Evolutionary conservation across 1,140 invertebrate species (phyloP).

Genomic region (Aphaenogaster floridana): DNA sequence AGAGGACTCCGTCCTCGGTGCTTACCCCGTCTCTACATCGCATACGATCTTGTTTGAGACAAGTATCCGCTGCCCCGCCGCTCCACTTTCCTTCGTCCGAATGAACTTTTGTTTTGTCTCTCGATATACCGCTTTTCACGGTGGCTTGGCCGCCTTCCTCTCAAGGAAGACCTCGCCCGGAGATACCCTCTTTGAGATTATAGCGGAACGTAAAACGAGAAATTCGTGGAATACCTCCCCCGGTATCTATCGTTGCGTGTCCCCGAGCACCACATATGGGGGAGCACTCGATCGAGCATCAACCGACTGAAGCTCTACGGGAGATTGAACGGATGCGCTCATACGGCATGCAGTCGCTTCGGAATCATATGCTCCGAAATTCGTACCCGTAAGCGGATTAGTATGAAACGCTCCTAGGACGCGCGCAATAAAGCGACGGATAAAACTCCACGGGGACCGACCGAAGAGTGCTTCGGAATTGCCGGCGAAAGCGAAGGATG

Average conservation of each 20-base stretch:
- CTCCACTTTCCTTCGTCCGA: neutral
- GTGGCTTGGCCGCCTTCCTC: conserved; percentile 5
- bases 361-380: conserved; percentile 62
- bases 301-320: conserved; percentile 13
- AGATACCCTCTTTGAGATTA: conserved; percentile 55
- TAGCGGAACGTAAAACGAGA: conserved; percentile 53
- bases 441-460: conserved; percentile 38
- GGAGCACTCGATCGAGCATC: conserved; percentile 51
- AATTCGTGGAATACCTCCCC: conserved; percentile 48
- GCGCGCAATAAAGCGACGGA: conserved; percentile 45
- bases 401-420: conserved; percentile 40
- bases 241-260: conserved; percentile 57
- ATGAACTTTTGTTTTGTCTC: conserved; percentile 59
- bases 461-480: conserved; percentile 41
- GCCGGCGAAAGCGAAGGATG: conserved; percentile 22
- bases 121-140: conserved; percentile 44
- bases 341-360: conserved; percentile 48
- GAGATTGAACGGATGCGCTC: conserved; percentile 55
- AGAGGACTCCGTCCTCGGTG: conserved; percentile 5
- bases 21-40: neutral
- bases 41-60: conserved; percentile 43
- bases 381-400: conserved; percentile 59
- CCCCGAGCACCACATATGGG: neutral
- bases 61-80: conserved; percentile 3
- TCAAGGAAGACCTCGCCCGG: conserved; percentile 4